These are phyloP conservation scores for Allolobophora icterica DNA, from an alignment of 2,888 invertebrate species.

Conservation along the genomic window DNA sequence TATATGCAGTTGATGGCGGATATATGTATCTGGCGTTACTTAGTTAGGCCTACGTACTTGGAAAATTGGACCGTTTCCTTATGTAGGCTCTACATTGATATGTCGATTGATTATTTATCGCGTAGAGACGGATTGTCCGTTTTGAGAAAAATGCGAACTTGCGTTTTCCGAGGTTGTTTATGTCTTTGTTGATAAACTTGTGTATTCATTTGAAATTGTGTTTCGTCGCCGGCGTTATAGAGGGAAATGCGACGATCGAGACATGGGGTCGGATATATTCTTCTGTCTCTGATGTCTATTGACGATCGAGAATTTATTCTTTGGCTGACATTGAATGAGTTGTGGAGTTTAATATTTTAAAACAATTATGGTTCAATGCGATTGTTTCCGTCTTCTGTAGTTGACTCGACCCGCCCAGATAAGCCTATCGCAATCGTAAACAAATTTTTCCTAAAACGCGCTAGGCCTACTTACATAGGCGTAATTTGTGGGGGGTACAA, in stretches of 20 bases:
- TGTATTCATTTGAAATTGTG: background rate
- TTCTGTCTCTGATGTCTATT: background rate
- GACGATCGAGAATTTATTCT: background rate
- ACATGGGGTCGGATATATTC: no score
- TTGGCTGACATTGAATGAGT: background rate
- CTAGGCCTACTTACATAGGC: no score
- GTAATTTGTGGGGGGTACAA: no score
- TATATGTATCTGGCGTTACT: background rate
- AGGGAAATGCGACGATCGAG: no score
- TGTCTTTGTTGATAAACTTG: background rate
- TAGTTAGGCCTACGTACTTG: background rate
- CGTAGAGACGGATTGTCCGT: background rate
- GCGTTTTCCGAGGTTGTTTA: background rate
- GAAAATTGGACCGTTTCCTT: background rate
- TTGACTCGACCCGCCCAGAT: background rate
- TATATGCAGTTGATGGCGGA: background rate
- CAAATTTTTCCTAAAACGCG: no score
- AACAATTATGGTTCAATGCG: background rate
- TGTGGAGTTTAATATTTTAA: slow-evolving; percentile 14
- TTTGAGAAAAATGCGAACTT: background rate
- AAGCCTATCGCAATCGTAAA: no score
- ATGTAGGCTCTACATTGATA: background rate
- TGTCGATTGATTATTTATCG: background rate
- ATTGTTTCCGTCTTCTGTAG: background rate
- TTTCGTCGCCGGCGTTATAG: background rate